Percentiles rank a stretch among this genome's conserved stretches.
Conservation (phyloP, 2,113 vertebrate genomes). For the Notechis scutatus region DNA sequence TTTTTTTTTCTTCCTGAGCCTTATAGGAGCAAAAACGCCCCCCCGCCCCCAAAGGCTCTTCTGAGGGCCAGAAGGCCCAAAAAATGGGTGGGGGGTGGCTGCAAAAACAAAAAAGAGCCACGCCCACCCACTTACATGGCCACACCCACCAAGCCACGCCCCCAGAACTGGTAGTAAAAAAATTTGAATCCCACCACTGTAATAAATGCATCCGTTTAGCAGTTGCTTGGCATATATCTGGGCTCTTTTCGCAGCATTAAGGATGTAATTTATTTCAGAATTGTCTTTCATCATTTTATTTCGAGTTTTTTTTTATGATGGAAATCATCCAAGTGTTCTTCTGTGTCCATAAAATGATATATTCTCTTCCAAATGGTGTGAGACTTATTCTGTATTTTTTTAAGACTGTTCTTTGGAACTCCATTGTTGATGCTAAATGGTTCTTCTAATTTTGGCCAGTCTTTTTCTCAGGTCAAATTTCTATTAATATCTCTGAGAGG, state of each 20-base stretch:
- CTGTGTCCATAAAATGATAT: slow-evolving; percentile 30
- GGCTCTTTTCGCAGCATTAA: slow-evolving; percentile 72
- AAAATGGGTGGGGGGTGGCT: no score
- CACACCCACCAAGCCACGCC: no score
- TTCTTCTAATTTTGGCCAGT: slow-evolving; percentile 46
- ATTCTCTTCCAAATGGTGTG: slow-evolving; percentile 16
- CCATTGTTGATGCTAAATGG: slow-evolving; percentile 36
- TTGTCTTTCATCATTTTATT: slow-evolving; percentile 38
- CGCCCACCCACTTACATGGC: no score
- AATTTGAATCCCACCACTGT: neutral
- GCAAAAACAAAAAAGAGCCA: no score
- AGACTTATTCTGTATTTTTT: slow-evolving; percentile 34
- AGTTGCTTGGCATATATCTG: slow-evolving; percentile 59
- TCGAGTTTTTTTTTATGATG: slow-evolving; percentile 38
- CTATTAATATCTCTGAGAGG: slow-evolving; percentile 32
- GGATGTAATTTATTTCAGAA: slow-evolving; percentile 65
- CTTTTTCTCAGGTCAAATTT: slow-evolving; percentile 47
- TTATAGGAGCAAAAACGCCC: no score
- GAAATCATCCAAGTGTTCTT: slow-evolving; percentile 45
- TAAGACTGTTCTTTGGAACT: slow-evolving; percentile 32
- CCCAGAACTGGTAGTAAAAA: no score
- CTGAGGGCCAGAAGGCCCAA: no score
- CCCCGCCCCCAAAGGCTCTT: no score
- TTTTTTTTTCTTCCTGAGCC: no score
- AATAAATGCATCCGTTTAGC: slow-evolving; percentile 71